A percentile compares a stretch with the other conserved stretches of the same genome.
Evolutionary conservation across 2,113 vertebrate species (phyloP).

Genomic region (Oryzias melastigma): DNA sequence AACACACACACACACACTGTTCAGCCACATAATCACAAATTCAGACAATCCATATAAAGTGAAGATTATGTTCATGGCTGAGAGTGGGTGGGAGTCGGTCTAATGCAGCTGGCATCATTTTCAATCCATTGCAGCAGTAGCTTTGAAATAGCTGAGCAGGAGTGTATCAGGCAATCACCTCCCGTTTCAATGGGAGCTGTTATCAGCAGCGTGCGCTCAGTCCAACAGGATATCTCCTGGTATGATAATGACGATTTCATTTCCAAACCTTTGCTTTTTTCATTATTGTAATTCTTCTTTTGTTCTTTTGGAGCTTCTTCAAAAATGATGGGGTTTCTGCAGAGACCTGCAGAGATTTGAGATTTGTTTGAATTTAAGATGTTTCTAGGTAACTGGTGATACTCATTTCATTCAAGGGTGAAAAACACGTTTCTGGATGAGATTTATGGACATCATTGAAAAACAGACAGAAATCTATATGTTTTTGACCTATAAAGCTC

Average conservation of each 20-base stretch:
- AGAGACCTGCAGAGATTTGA: background rate
- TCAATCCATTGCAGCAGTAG: constrained; percentile 34
- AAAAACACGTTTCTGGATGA: constrained; percentile 2
- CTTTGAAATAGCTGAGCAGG: constrained; percentile 39
- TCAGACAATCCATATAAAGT: constrained; percentile 52
- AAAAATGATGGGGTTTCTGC: background rate
- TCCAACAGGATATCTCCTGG: constrained; percentile 26
- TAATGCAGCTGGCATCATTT: constrained; percentile 50
- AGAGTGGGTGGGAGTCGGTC: constrained; percentile 43
- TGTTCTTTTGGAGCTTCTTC: background rate
- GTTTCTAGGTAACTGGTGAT: constrained; percentile 7
- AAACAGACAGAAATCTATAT: constrained; percentile 1
- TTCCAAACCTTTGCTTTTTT: constrained; percentile 39
- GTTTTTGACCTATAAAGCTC: background rate
- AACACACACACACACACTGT: background rate
- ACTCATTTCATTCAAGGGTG: constrained; percentile 2
- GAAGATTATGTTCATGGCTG: constrained; percentile 26
- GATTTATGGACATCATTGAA: background rate
- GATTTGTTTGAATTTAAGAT: constrained; percentile 32
- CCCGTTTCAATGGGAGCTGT: constrained; percentile 23
- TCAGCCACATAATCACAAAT: constrained; percentile 43
- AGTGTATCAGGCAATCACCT: constrained; percentile 10
- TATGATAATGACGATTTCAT: constrained; percentile 47
- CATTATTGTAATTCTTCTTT: constrained; percentile 23
- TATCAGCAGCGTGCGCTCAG: constrained; percentile 11